Evolutionary conservation across 2,797 vertebrate species (phyloP), one percentile per base, ranked within the genome.

Genomic region (Menidia menidia): DNA sequence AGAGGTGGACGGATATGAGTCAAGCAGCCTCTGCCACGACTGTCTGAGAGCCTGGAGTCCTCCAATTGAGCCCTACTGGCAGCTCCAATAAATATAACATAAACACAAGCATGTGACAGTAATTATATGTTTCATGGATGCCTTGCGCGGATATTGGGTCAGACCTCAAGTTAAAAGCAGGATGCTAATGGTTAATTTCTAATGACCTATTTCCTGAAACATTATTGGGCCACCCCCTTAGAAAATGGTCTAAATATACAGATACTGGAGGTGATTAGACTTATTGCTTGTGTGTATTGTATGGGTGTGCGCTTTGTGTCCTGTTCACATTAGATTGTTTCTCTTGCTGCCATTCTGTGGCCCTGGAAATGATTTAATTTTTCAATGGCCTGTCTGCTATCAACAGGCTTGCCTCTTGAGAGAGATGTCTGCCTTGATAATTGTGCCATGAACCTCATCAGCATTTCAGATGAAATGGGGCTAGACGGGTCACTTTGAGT

Each of bases 361-460:
- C 78, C 83, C 81, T 89, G 88, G 81, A 90, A 91, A 87, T 92
- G 63, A 89, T 92, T 91, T 81, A 85, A 90, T 91, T 89, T 92
- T 92, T 90, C 87, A 89, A 65, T 90, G 86, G 86, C 80, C 86
- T 83, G 81, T 72, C 88, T 87, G 78, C 80, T 64, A 92, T 92
- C 89, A 93, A 88, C 91, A 88, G 88, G 85, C 89, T 78, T 75
- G 85, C 85, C 88, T 87, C 90, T 88, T 90, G 87, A 91, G 89
- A 92, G 85, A 87, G 78, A 89, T 89, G 88, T 90, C 86, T 92
- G 88, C 82, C 87, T 91, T 92, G 91, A 92, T 94, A 92, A 93
- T 91, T 93, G 88, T 90, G 91, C 86, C 88, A 88, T 92, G 88
- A 92, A 92, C 92, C 91, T 92, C 91, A 92, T 92, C 91, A 92